phyloP scores from a whole-genome alignment of 2,113 vertebrate species.

The Thryonomys swinderianus region DNA sequence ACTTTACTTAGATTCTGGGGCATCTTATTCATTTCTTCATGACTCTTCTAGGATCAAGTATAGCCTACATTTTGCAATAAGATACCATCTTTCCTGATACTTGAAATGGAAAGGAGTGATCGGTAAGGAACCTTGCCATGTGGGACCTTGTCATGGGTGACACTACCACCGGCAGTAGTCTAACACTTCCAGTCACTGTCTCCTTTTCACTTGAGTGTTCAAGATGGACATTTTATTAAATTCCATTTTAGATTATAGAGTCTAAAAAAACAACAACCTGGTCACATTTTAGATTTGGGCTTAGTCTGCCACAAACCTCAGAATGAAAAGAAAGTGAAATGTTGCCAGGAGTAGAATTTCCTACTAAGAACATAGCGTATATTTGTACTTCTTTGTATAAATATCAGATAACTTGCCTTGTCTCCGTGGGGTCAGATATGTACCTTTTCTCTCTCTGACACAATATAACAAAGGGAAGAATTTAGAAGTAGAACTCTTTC shows the following conservation, averaged over 20 bases:
- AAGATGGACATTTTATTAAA: not conserved
- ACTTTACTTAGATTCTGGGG: not conserved
- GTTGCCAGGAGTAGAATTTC: not conserved
- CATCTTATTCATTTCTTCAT: not conserved
- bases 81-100: not conserved
- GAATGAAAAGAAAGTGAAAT: constrained; percentile 54
- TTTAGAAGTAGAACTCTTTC: not conserved
- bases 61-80: not conserved
- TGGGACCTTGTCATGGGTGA: not conserved
- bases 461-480: not conserved
- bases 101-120: constrained; percentile 9
- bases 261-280: not conserved
- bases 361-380: not conserved
- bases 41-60: not conserved
- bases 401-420: not conserved
- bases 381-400: not conserved
- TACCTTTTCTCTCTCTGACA: constrained; percentile 3
- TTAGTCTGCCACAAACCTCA: constrained; percentile 42
- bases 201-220: not conserved
- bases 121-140: not conserved
- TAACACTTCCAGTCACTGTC: not conserved
- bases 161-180: not conserved
- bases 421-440: not conserved
- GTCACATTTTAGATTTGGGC: not conserved
- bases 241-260: not conserved